Conservation (phyloP, 2,113 vertebrate species). For the Phodopus roborovskii region DNA sequence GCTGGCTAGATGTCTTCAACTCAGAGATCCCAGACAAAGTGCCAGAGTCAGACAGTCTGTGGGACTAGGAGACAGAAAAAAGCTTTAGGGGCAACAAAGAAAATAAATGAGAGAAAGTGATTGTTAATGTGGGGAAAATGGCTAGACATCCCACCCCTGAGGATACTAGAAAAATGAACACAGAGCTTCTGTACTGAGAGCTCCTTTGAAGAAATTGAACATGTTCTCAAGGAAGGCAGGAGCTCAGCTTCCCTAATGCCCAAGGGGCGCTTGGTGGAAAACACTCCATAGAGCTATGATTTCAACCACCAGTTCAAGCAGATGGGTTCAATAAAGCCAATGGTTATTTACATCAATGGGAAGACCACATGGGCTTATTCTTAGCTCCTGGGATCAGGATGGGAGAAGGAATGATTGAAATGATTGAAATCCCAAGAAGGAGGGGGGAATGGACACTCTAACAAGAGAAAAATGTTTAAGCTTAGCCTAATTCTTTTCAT, state of each 20-base stretch:
- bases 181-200: not conserved
- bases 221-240: not conserved
- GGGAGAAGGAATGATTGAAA: conserved; percentile 74
- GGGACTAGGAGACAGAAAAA: not conserved
- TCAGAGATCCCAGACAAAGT: not conserved
- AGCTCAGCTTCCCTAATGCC: conserved; percentile 13
- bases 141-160: not conserved
- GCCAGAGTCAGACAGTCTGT: not conserved
- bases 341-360: conserved; percentile 74
- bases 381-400: conserved; percentile 76
- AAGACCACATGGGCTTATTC: conserved; percentile 65
- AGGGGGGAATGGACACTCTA: conserved; percentile 57
- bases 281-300: conserved; percentile 58
- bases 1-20: not conserved
- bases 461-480: conserved; percentile 50
- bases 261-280: conserved; percentile 37
- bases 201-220: conserved; percentile 7
- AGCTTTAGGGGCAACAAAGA: not conserved
- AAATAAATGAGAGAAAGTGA: not conserved
- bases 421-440: conserved; percentile 54
- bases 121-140: not conserved
- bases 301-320: conserved; percentile 66
- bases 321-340: conserved; percentile 76
- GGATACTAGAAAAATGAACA: not conserved
- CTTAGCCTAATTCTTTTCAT: conserved; percentile 30